Base-by-base conservation (phyloP, 2,113 vertebrate genomes). In the Limanda limanda region DNA sequence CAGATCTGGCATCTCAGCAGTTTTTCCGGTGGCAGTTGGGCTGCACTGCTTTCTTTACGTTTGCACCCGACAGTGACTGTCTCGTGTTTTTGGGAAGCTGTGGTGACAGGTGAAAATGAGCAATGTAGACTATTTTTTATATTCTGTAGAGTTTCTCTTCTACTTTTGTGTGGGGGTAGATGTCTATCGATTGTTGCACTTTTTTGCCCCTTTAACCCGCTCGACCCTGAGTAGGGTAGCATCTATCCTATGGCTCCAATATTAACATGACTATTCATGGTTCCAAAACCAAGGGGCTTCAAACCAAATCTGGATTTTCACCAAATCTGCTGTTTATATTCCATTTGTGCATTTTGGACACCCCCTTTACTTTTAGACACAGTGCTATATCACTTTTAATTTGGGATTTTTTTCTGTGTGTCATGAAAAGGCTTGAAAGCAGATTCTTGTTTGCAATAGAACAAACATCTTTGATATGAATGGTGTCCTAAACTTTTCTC, bases 61-160 rank as follows among this genome's bases (percentile, higher is more conserved):
- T 82, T 85, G 42, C 75, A 75, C 71, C 71, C 52, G 66, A 67
- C 63, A 68, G 10, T 24, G 81, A 83, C 58, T 86, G 77, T 86
- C 82, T 73, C 73, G 88, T 83, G 61, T 86, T 85, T 79, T 62
- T 65, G 37, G 23, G 45, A 83, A 87, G 75, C 79, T 65, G 60
- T 69, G 52, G 79, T 87, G 89, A 86, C 78, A 85, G 67, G 79
- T 85, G 66, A 79, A 89, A 88, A 84, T 71, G 64, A 89, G 69
- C 69, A 83, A 83, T 8, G 37, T 78, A 72, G 76, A 66, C 66
- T 74, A 56, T 51, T 54, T 54, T 56, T 3, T 56, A 4, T 63
- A 2, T 24, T 45, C 71, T 83, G 70, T 66, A 35, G 18, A 51
- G 47, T 51, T 51, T 37, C 79, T 24, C 57, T 24, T 11, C 0